A percentile compares a stretch with the other conserved stretches of the same genome.
These are phyloP conservation scores for Lates calcarifer DNA, from an alignment of 2,113 vertebrate species.

Conservation along the genomic window DNA sequence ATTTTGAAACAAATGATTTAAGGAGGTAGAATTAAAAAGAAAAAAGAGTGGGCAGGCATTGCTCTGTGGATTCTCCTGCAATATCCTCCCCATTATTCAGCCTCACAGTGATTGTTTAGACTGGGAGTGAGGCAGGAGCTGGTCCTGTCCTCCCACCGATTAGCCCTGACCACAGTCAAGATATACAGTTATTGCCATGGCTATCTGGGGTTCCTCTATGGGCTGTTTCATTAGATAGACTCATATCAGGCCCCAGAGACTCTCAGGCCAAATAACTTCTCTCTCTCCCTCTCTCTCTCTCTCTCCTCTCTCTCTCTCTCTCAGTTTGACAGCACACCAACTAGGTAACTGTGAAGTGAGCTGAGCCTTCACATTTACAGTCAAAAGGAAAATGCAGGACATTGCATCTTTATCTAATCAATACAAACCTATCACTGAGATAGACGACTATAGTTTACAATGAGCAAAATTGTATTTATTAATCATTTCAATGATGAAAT, in stretches of 20 bases:
- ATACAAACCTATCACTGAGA: background rate
- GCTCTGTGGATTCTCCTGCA: background rate
- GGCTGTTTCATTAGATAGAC: slow-evolving; percentile 82
- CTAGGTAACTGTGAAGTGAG: background rate
- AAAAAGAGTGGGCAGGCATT: background rate
- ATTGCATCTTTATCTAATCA: background rate
- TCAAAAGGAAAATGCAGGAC: background rate
- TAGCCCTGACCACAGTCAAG: slow-evolving; percentile 78
- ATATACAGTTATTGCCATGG: slow-evolving; percentile 78
- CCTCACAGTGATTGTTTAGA: slow-evolving; percentile 1
- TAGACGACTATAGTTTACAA: background rate
- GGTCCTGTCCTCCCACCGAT: slow-evolving; percentile 65
- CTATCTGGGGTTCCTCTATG: slow-evolving; percentile 79
- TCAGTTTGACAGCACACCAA: background rate
- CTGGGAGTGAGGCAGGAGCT: slow-evolving; percentile 42
- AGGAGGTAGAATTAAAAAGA: too few species aligned
- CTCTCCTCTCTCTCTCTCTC: background rate
- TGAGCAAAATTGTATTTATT: too few species aligned
- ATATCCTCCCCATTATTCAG: background rate
- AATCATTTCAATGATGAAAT: too few species aligned
- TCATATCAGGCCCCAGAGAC: slow-evolving; percentile 83
- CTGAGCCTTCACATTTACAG: background rate
- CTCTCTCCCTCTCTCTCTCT: background rate
- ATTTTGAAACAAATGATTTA: too few species aligned
- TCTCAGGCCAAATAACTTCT: slow-evolving; percentile 33